Percentiles rank a stretch among this genome's conserved stretches.
Conservation (phyloP, 2,797 vertebrate species). For the Coluber constrictor region DNA sequence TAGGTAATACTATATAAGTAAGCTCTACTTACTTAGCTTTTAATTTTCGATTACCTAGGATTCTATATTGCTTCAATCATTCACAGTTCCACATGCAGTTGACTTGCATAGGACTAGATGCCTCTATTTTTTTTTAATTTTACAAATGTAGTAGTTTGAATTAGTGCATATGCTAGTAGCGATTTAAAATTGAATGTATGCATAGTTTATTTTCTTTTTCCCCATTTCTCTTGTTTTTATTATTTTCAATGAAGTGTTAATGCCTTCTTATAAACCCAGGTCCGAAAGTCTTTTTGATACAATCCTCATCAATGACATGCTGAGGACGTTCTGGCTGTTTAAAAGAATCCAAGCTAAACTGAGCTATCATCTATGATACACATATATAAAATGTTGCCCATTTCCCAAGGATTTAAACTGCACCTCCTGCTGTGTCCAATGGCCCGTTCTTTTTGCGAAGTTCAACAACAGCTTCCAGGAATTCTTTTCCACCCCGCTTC, state of each 20-base stretch:
- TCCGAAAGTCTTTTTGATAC: neutral
- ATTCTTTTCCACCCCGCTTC: conserved; percentile 95
- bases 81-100: neutral
- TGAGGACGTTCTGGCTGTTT: neutral
- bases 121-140: neutral
- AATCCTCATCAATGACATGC: neutral
- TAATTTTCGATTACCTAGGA: neutral
- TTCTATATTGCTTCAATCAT: neutral
- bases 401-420: conserved; percentile 43
- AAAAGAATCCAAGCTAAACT: neutral
- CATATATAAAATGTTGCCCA: neutral
- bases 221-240: neutral
- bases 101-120: neutral
- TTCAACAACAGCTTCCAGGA: conserved; percentile 87
- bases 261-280: neutral
- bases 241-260: neutral
- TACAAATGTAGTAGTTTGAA: neutral
- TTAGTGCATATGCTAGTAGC: neutral
- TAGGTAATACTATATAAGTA: neutral
- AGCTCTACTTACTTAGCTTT: neutral
- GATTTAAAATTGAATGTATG: neutral
- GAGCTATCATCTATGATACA: neutral
- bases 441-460: conserved; percentile 94
- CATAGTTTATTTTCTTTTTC: neutral
- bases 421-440: conserved; percentile 94